Base-by-base conservation (phyloP, 2,888 invertebrate genomes). In the Tinea pellionella region DNA sequence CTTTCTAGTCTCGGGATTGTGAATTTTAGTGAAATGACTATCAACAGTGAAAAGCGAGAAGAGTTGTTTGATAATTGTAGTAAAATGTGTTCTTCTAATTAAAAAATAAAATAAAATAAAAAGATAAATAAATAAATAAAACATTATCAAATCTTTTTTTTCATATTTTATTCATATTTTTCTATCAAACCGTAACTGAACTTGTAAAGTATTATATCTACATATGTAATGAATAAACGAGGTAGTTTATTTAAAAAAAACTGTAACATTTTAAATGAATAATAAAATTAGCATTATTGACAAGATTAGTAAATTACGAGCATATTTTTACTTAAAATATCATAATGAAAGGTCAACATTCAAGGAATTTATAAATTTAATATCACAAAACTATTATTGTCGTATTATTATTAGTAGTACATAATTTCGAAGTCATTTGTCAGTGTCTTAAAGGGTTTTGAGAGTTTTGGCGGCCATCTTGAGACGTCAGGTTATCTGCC, bases 11-110 rank as follows among this genome's bases (percentile, higher is more conserved):
- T 61, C 56, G 61, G 2, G 47, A 15, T 15, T 2, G 2, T 79
- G 83, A 82, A 85, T 83, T 81, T 75, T 78, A 85, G 84, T 82
- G 66, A 75, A 77, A 73, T 78, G 76, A 78, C 77, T 80, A 75
- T 76, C 73, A 73, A 75, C 73, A 77, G 74, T 75, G 68, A 69
- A 70, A 72, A n/a, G n/a, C n/a, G n/a, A n/a, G n/a, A n/a, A n/a
- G n/a, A 70, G 71, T 69, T 64, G 66, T 74, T 74, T 75, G 74
- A 76, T 68, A 68, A 72, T 71, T 74, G 24, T 24, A 24, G 24
- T 6, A 24, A 24, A 24, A 24, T 24, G 24, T 6, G 24, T 6
- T 24, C 24, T 24, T 24, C 6, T 24, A 3, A 24, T 24, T n/a
- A n/a, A n/a, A n/a, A n/a, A n/a, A n/a, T n/a, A n/a, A n/a, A 9